Percentiles rank a stretch among this genome's conserved stretches.
These are phyloP conservation scores for Lytechinus pictus DNA, from an alignment of 35 echinoderm and acorn worm species.

Conservation along the genomic window DNA sequence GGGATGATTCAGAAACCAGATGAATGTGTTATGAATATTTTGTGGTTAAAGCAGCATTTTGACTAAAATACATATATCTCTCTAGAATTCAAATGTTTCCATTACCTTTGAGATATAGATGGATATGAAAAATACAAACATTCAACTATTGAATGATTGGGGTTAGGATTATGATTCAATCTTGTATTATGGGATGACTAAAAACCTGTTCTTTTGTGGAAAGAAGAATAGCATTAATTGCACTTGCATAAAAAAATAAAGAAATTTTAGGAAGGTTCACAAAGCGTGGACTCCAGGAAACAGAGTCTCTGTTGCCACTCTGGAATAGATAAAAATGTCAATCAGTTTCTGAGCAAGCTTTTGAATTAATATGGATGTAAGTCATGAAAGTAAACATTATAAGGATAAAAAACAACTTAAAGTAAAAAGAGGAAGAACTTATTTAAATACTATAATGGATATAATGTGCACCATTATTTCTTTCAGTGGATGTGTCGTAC, in stretches of 20 bases:
- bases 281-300: background rate
- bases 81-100: too few species aligned
- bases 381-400: background rate
- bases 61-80: too few species aligned
- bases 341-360: too few species aligned
- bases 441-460: background rate
- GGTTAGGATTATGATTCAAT: background rate
- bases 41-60: too few species aligned
- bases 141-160: background rate
- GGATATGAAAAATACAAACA: background rate
- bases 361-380: too few species aligned
- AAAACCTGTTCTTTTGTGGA: background rate
- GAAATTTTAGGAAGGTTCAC: background rate
- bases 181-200: background rate
- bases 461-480: background rate
- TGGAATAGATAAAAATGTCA: too few species aligned
- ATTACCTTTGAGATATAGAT: too few species aligned
- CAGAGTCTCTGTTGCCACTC: too few species aligned
- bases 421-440: background rate
- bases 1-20: background rate
- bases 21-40: too few species aligned
- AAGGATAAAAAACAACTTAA: background rate
- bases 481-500: background rate
- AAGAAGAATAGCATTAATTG: background rate
- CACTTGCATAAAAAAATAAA: background rate